These are phyloP conservation scores for Pachypanchax playfairii DNA, from an alignment of 2,113 vertebrate species.

Conservation along the genomic window DNA sequence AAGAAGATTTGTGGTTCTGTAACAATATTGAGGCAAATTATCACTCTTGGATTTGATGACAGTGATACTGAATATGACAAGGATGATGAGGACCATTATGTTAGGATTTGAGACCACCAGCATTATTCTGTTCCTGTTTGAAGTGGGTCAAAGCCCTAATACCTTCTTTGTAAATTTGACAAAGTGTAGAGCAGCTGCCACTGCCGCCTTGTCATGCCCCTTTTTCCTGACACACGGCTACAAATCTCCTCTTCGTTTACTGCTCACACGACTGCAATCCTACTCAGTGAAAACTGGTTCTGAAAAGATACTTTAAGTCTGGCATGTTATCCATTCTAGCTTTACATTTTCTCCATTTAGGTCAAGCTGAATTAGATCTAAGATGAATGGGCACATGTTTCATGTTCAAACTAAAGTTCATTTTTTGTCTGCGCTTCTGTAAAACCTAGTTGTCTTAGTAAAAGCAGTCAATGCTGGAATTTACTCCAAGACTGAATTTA, in stretches of 20 bases:
- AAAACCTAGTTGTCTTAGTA: constrained; percentile 19
- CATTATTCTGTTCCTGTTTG: constrained; percentile 39
- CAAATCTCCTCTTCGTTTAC: constrained; percentile 74
- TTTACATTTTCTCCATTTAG: constrained; percentile 61
- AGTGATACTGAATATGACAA: constrained; percentile 41
- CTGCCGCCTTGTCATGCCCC: constrained; percentile 55
- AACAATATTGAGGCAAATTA: constrained; percentile 21
- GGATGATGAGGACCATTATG: constrained; percentile 55
- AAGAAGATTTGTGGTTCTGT: constrained; percentile 22
- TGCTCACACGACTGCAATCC: constrained; percentile 63
- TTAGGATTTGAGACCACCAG: constrained; percentile 49
- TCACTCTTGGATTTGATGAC: constrained; percentile 23
- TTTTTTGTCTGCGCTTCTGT: constrained; percentile 56
- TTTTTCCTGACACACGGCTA: constrained; percentile 49
- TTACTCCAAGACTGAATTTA: constrained; percentile 52
- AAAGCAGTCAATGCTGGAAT: constrained; percentile 37
- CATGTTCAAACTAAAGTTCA: constrained; percentile 67
- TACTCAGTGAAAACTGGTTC: constrained; percentile 65
- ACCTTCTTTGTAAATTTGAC: constrained; percentile 67
- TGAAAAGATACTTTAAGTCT: constrained; percentile 67
- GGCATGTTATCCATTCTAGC: constrained; percentile 56
- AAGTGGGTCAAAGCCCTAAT: constrained; percentile 64
- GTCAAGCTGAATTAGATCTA: constrained; percentile 58
- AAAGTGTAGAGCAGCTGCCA: constrained; percentile 65
- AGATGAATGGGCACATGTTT: constrained; percentile 67